Evolutionary conservation across 2,113 vertebrate species (phyloP).

Genomic region (Microcebus lehilahytsara): DNA sequence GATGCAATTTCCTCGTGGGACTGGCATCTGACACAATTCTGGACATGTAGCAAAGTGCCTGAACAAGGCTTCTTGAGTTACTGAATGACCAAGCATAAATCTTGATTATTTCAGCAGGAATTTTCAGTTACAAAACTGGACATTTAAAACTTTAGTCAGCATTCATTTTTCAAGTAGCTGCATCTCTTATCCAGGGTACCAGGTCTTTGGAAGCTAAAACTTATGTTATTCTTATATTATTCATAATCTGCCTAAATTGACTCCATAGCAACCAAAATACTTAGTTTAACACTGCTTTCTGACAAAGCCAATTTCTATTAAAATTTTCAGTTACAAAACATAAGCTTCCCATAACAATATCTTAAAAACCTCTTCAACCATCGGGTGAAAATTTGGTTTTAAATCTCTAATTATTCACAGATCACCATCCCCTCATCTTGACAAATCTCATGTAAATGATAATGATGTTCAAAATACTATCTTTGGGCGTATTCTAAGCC

Average conservation of each 20-base stretch:
- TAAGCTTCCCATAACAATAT: conserved; percentile 7
- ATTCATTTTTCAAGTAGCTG: background rate
- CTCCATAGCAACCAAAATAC: conserved; percentile 15
- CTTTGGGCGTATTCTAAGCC: background rate
- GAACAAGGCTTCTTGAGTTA: background rate
- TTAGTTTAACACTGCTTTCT: conserved; percentile 6
- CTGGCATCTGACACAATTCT: background rate
- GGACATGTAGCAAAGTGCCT: background rate
- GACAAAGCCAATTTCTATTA: conserved; percentile 41
- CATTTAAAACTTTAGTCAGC: background rate
- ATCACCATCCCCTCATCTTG: background rate
- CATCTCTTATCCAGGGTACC: background rate
- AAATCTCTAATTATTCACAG: background rate
- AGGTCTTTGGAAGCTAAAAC: background rate
- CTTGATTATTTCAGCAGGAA: conserved; percentile 24
- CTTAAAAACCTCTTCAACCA: conserved; percentile 20
- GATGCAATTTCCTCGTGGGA: background rate
- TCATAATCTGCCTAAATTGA: conserved; percentile 31
- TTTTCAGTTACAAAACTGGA: conserved; percentile 16
- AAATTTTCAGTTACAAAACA: conserved; percentile 12
- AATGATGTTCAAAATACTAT: background rate
- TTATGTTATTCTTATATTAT: conserved; percentile 37
- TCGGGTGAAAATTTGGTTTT: conserved; percentile 20
- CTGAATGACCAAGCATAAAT: background rate
- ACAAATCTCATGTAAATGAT: background rate